Evolutionary conservation across 1,140 invertebrate genomes (phyloP), one percentile per base, ranked within the genome.

Genomic region (Drosophila repletoides): DNA sequence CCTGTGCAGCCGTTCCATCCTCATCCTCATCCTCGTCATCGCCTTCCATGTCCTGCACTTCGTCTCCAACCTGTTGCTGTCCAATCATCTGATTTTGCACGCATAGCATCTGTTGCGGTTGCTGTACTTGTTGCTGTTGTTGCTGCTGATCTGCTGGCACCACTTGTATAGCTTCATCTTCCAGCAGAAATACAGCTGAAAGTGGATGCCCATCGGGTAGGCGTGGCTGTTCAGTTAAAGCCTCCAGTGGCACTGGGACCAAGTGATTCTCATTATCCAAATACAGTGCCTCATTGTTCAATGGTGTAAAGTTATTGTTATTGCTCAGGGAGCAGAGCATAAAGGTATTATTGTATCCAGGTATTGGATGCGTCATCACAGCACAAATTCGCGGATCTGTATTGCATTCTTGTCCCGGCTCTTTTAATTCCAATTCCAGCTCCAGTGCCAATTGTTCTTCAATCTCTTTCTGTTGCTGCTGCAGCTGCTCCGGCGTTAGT

Each of bases 251-350:
- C 53, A 89, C 92, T 0, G 92, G 92, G 5, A 93, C 92, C 19
- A 93, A 65, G 67, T 93, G 92, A 74, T 93, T 92, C 52, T 87
- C 73, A 29, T 38, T 66, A 29, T 93, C 92, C 49, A 93, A 72
- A 49, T 92, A 91, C 2, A 95, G 87, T 0, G 93, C 92, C 59
- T 94, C 93, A 59, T 94, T 94, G 81, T 95, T 94, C 3, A 95
- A 91, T 4, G 94, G 93, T 31, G 93, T 94, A 24, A 94, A 92
- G 48, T 93, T 93, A 31, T 94, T 93, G 53, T 94, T 93, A 53
- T 94, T 93, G 61, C 94, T 93, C 81, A 63, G 93, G 92, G 26
- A 94, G 93, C 52, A 95, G 88, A 51, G 94, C 94, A 89, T 94
- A 91, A 76, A 95, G 90, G 89, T 95, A 93, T 19, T 92, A 91